These are phyloP conservation scores for Zophobas atratus DNA, from an alignment of 1,140 invertebrate genomes.

Conservation along the genomic window DNA sequence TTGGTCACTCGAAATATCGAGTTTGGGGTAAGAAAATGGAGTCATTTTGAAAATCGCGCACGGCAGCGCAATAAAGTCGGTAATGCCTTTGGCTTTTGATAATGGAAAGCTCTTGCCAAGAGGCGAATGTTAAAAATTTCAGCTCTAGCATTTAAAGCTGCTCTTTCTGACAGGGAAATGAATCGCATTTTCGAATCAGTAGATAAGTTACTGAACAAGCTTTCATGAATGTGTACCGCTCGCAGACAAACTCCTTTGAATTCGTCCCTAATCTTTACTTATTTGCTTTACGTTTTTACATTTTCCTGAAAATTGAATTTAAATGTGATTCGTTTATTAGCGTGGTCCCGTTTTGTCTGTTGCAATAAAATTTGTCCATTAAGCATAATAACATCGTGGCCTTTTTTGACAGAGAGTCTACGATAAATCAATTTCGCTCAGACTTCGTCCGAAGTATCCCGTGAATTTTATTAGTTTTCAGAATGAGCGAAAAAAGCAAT, in stretches of 20 bases:
- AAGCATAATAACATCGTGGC: neutral
- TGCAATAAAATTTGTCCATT: constrained; percentile 15
- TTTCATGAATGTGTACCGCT: constrained; percentile 31
- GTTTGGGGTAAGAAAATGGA: constrained; percentile 12
- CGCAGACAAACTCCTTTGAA: constrained; percentile 18
- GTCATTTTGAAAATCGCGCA: constrained; percentile 23
- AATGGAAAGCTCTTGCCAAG: constrained; percentile 28
- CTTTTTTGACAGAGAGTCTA: neutral
- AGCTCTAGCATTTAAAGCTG: constrained; percentile 26
- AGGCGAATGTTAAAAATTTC: constrained; percentile 38
- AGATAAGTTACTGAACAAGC: constrained; percentile 35
- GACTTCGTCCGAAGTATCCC: constrained; percentile 19
- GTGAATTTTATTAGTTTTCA: constrained; percentile 41
- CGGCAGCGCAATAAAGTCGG: constrained; percentile 3
- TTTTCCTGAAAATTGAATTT: constrained; percentile 21
- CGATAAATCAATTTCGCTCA: constrained; percentile 30
- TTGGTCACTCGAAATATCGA: neutral
- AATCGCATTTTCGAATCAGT: constrained; percentile 34
- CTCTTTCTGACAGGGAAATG: constrained; percentile 31
- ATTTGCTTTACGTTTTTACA: constrained; percentile 34
- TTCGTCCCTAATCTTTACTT: constrained; percentile 24
- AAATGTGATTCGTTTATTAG: constrained; percentile 21
- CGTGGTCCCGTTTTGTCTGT: constrained; percentile 7
- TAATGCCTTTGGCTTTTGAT: constrained; percentile 29
- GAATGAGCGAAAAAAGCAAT: constrained; percentile 21